Conservation (phyloP, 1,140 invertebrate genomes). For the Drosophila arizonae region DNA sequence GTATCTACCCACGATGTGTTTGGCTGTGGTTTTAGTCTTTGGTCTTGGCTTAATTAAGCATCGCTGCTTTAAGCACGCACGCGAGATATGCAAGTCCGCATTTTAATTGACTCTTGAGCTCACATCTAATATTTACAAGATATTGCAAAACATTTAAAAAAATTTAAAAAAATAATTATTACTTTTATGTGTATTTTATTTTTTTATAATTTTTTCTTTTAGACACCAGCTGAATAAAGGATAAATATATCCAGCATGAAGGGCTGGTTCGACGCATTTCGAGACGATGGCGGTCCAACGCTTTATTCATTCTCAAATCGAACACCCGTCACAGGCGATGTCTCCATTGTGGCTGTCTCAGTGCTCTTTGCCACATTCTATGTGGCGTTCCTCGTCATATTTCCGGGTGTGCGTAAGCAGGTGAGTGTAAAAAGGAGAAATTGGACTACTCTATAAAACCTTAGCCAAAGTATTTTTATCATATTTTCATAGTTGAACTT, state of each 20-base stretch:
- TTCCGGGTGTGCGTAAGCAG: slow-evolving; percentile 97
- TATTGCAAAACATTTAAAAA: slow-evolving; percentile 7
- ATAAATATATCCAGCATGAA: slow-evolving; percentile 85
- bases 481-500: not conserved
- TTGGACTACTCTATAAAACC: not conserved
- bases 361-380: slow-evolving; percentile 95
- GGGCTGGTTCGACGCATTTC: slow-evolving; percentile 97
- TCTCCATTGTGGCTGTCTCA: slow-evolving; percentile 92
- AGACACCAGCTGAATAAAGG: slow-evolving; percentile 37
- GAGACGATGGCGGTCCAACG: slow-evolving; percentile 95
- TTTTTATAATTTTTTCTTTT: not conserved
- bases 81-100: slow-evolving; percentile 34
- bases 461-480: not conserved
- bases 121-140: slow-evolving; percentile 1
- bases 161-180: not conserved
- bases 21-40: not conserved
- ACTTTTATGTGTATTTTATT: not conserved
- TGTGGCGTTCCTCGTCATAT: slow-evolving; percentile 95
- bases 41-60: slow-evolving; percentile 32
- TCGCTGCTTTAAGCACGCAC: slow-evolving; percentile 23
- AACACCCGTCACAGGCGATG: slow-evolving; percentile 95
- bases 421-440: slow-evolving; percentile 84
- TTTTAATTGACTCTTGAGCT: slow-evolving; percentile 31
- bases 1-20: slow-evolving; percentile 29
- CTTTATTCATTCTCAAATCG: slow-evolving; percentile 96